phyloP scores from a whole-genome alignment of 2,113 vertebrate genomes.

The Phasianus colchicus region DNA sequence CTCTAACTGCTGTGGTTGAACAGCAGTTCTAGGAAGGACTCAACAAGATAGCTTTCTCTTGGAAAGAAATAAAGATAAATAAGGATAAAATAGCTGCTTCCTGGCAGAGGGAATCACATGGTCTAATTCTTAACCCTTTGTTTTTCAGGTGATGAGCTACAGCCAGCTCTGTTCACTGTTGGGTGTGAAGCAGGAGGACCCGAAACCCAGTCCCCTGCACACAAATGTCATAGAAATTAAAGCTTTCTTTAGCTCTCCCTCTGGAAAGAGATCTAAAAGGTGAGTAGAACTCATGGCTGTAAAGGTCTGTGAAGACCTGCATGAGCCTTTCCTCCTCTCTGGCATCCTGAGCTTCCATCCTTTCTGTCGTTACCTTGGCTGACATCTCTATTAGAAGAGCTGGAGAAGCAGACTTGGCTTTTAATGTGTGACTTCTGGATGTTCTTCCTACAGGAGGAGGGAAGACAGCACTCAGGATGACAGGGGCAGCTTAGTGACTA shows the following conservation, averaged over 20 bases:
- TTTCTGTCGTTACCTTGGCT: not conserved
- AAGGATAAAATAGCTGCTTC: no score
- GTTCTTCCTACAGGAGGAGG: slow-evolving; percentile 79
- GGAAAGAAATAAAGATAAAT: no score
- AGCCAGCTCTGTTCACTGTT: slow-evolving; percentile 89
- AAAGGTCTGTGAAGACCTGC: not conserved
- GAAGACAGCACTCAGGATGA: slow-evolving; percentile 87
- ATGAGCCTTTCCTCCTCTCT: not conserved
- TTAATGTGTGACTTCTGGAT: not conserved
- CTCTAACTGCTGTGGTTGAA: no score
- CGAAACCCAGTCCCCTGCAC: slow-evolving; percentile 71
- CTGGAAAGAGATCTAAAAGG: slow-evolving; percentile 90
- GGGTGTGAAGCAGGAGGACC: slow-evolving; percentile 84
- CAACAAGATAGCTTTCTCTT: no score
- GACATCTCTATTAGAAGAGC: not conserved
- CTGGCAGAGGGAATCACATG: no score
- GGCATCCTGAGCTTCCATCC: not conserved
- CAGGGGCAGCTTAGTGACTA: slow-evolving; percentile 91
- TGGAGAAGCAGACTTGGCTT: not conserved
- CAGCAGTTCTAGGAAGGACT: no score
- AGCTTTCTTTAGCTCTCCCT: slow-evolving; percentile 92
- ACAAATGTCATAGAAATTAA: slow-evolving; percentile 80
- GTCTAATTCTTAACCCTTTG: no score
- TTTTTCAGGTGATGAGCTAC: slow-evolving; percentile 87
- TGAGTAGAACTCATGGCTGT: not conserved